A percentile compares a stretch with the other conserved stretches of the same genome.
These are phyloP conservation scores for Drosophila helvetica DNA, from an alignment of 2,888 invertebrate genomes.

Conservation along the genomic window DNA sequence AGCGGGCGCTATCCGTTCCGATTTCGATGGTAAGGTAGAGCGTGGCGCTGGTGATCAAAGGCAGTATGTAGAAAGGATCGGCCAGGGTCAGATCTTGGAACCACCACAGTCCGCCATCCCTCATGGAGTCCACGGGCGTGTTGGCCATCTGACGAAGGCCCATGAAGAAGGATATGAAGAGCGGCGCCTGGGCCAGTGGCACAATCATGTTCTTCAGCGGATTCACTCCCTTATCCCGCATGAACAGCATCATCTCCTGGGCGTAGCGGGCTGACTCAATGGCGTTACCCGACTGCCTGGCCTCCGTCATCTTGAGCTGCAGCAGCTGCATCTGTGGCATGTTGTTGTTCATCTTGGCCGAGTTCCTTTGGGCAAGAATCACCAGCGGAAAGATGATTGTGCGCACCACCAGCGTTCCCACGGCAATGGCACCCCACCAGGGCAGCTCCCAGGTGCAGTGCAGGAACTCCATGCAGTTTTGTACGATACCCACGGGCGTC, in stretches of 20 bases:
- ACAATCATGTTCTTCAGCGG: conserved; percentile 91
- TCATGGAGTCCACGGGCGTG: conserved; percentile 95
- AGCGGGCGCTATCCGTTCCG: conserved; percentile 90
- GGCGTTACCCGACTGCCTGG: conserved; percentile 92
- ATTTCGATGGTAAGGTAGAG: conserved; percentile 92
- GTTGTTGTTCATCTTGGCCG: conserved; percentile 92
- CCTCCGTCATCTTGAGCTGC: conserved; percentile 94
- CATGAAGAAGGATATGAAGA: conserved; percentile 96
- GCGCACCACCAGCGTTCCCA: conserved; percentile 92
- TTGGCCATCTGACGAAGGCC: conserved; percentile 94
- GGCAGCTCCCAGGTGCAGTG: conserved; percentile 93
- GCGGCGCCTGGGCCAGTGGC: conserved; percentile 92
- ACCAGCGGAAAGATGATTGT: conserved; percentile 93
- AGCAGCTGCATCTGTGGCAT: conserved; percentile 93
- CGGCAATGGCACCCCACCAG: conserved; percentile 95
- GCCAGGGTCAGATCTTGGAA: conserved; percentile 95
- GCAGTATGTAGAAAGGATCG: conserved; percentile 95
- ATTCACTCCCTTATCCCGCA: conserved; percentile 92
- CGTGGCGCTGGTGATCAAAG: conserved; percentile 92
- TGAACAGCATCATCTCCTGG: conserved; percentile 91
- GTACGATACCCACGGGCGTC: conserved; percentile 92
- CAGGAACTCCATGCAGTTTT: conserved; percentile 91
- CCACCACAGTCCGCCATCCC: conserved; percentile 95
- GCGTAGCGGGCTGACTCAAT: conserved; percentile 90
- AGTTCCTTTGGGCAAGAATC: conserved; percentile 91